Conservation (phyloP, 2,888 invertebrate species). For the Ceriagrion tenellum region DNA sequence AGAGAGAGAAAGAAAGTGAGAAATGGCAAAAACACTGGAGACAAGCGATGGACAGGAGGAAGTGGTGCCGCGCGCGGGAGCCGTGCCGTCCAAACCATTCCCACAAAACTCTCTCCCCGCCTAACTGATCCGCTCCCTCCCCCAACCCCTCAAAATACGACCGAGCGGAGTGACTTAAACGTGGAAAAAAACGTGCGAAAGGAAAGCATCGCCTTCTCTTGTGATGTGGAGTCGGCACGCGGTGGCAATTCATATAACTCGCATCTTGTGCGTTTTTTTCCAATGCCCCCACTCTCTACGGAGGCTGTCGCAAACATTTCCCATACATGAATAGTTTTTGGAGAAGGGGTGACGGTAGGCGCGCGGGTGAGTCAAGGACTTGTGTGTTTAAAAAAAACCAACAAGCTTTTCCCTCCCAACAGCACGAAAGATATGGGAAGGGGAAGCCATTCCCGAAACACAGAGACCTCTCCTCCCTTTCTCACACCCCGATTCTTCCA, state of each 20-base stretch:
- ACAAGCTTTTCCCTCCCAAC: neutral
- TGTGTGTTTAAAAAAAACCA: neutral
- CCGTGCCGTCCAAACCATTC: conserved; percentile 33
- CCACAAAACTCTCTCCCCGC: conserved; percentile 65
- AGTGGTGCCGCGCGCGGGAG: neutral
- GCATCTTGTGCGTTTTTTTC: neutral
- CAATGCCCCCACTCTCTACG: neutral
- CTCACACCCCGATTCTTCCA: neutral
- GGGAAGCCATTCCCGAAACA: neutral
- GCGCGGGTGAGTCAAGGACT: neutral
- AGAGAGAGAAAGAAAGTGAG: conserved; percentile 52
- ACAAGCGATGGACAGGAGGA: neutral
- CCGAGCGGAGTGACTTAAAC: neutral
- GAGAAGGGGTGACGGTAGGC: conserved; percentile 46
- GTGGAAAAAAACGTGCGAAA: conserved; percentile 6
- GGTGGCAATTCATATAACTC: conserved; percentile 19
- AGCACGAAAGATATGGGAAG: neutral
- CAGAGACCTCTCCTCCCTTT: neutral
- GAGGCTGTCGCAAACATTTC: conserved; percentile 21
- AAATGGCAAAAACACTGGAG: neutral
- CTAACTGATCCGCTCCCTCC: conserved; percentile 68
- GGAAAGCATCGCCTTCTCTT: neutral
- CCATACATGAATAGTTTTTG: conserved; percentile 42
- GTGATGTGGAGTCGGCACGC: conserved; percentile 45
- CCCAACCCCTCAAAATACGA: conserved; percentile 68